A percentile compares a stretch with the other conserved stretches of the same genome.
Evolutionary conservation across 2,888 invertebrate genomes (phyloP).

Genomic region (Griposia aprilina): DNA sequence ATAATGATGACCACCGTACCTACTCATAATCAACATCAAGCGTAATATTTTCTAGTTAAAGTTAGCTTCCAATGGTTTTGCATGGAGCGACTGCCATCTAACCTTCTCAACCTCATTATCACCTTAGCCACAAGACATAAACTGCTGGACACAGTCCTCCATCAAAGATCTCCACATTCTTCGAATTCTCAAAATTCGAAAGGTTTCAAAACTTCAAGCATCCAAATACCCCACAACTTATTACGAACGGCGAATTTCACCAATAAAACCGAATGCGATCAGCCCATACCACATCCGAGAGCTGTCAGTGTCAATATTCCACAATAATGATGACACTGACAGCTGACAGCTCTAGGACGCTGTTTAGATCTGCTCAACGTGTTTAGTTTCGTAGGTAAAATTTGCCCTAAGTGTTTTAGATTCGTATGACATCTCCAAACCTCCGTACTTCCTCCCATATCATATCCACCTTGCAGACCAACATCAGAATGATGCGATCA

Average conservation of each 20-base stretch:
- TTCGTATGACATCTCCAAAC: background rate
- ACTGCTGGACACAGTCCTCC: background rate
- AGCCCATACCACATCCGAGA: background rate
- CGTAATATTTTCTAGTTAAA: background rate
- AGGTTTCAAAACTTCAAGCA: background rate
- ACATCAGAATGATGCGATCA: conserved; percentile 38
- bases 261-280: background rate
- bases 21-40: too few species aligned
- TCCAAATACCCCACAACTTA: background rate
- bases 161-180: background rate
- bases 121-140: background rate
- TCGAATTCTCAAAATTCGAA: background rate
- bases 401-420: background rate
- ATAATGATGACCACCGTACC: background rate
- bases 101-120: background rate
- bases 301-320: background rate
- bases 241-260: background rate
- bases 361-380: background rate
- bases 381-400: background rate
- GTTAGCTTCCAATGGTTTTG: background rate
- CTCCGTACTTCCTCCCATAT: background rate
- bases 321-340: background rate
- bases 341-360: background rate
- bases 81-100: background rate
- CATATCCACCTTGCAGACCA: conserved; percentile 49